phyloP scores from a whole-genome alignment of 2,113 vertebrate genomes.

The Laticauda laticaudata region DNA sequence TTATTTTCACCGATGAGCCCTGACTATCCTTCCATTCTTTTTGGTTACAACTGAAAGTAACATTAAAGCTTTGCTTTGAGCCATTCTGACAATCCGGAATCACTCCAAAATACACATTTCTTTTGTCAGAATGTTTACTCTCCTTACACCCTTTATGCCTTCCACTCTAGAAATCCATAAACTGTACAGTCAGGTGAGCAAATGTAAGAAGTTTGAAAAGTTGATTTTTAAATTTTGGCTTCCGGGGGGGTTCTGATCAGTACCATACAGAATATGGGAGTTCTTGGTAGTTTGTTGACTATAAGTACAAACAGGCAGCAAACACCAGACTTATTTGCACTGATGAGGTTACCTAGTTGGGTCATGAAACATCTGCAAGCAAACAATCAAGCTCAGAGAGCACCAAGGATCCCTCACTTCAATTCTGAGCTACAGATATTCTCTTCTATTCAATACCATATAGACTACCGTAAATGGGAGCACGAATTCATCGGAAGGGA shows the following conservation, averaged over 20 bases:
- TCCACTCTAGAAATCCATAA: constrained; percentile 72
- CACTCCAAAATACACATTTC: constrained; percentile 57
- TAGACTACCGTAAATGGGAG: background rate
- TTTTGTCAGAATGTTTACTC: constrained; percentile 66
- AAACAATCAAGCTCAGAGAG: background rate
- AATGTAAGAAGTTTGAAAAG: background rate
- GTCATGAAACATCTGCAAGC: background rate
- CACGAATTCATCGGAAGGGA: background rate
- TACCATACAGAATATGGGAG: background rate
- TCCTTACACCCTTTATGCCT: constrained; percentile 74
- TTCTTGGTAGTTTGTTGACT: background rate
- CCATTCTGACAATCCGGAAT: constrained; percentile 66
- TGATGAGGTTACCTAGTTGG: background rate
- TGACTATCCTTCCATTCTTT: constrained; percentile 47
- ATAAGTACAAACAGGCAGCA: background rate
- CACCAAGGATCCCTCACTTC: background rate
- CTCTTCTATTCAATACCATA: background rate
- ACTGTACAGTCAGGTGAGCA: background rate
- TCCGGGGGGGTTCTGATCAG: background rate
- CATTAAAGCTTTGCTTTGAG: constrained; percentile 55
- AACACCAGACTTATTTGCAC: background rate
- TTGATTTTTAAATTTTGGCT: background rate
- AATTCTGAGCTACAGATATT: background rate
- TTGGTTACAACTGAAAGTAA: constrained; percentile 46
- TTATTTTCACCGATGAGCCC: constrained; percentile 40